phyloP scores from a whole-genome alignment of 30 jellyfish, hydroid and myxozoan species.

The Catostylus mosaicus region DNA sequence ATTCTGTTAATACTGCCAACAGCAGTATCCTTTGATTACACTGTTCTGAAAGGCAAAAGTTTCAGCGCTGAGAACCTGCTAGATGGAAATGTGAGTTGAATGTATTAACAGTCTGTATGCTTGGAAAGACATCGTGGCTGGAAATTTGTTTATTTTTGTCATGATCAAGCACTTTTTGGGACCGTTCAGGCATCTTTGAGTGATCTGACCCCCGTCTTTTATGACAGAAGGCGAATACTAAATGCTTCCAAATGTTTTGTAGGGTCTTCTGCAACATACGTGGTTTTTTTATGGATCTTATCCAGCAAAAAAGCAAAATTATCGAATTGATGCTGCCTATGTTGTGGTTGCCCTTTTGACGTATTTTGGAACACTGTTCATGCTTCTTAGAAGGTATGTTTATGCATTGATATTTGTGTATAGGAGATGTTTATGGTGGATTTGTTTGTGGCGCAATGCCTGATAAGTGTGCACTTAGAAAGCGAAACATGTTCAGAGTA shows the following conservation, averaged over 20 bases:
- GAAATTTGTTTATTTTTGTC: too few species aligned
- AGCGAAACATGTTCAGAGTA: too few species aligned
- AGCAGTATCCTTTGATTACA: background rate
- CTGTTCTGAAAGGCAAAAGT: background rate
- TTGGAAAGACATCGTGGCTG: too few species aligned
- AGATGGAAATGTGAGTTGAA: constrained; percentile 9
- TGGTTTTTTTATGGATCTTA: constrained; percentile 22
- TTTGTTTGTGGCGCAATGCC: too few species aligned
- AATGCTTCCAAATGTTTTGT: background rate
- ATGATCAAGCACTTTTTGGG: too few species aligned
- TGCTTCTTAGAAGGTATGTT: constrained; percentile 10
- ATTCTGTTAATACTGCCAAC: background rate
- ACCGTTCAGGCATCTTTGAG: too few species aligned
- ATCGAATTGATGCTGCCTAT: constrained; percentile 16
- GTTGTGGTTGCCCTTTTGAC: constrained; percentile 1
- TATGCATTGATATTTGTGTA: too few species aligned
- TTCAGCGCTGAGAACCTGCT: constrained; percentile 12
- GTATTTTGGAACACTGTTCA: constrained; percentile 8
- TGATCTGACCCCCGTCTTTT: too few species aligned
- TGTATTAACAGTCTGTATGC: too few species aligned
- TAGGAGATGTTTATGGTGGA: too few species aligned
- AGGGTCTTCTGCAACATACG: constrained; percentile 10
- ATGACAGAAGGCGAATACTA: too few species aligned
- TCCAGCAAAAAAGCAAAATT: background rate
- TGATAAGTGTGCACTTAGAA: too few species aligned